phyloP scores from a whole-genome alignment of 1,140 invertebrate species.

The Aphaenogaster ashmeadi region DNA sequence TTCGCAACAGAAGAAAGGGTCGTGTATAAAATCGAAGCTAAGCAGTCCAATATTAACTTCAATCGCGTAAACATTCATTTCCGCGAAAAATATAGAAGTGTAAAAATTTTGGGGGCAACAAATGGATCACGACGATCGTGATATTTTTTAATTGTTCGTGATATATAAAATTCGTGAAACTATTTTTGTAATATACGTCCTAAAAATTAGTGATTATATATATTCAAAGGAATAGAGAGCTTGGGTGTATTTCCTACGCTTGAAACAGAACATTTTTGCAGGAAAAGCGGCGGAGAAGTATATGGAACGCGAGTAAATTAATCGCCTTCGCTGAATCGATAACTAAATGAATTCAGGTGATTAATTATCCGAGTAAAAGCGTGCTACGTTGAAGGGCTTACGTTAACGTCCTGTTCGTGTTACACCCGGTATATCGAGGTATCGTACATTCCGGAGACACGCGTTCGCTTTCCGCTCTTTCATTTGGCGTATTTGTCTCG shows the following conservation, averaged over 20 bases:
- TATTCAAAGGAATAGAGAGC: not conserved
- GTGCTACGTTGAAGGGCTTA: not conserved
- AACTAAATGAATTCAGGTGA: not conserved
- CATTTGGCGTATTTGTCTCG: slow-evolving; percentile 45
- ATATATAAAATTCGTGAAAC: not conserved
- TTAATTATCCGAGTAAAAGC: not conserved
- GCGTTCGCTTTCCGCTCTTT: slow-evolving; percentile 29
- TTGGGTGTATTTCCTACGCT: not conserved
- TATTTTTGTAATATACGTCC: not conserved
- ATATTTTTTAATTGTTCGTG: not conserved
- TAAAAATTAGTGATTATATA: not conserved
- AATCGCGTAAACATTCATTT: not conserved
- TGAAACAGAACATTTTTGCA: not conserved
- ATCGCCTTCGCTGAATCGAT: not conserved
- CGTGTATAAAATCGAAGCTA: not conserved
- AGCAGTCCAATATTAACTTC: not conserved
- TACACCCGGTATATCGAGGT: slow-evolving; percentile 31
- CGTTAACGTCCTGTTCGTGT: not conserved
- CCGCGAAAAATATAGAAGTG: no score
- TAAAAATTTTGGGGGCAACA: not conserved
- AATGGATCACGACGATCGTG: not conserved
- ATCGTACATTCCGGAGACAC: slow-evolving; percentile 11
- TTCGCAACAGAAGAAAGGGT: no score
- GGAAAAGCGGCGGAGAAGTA: not conserved
- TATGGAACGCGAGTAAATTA: not conserved